A percentile compares a stretch with the other conserved stretches of the same genome.
Conservation (phyloP, 2,888 invertebrate species). For the Ennomos erosarius region DNA sequence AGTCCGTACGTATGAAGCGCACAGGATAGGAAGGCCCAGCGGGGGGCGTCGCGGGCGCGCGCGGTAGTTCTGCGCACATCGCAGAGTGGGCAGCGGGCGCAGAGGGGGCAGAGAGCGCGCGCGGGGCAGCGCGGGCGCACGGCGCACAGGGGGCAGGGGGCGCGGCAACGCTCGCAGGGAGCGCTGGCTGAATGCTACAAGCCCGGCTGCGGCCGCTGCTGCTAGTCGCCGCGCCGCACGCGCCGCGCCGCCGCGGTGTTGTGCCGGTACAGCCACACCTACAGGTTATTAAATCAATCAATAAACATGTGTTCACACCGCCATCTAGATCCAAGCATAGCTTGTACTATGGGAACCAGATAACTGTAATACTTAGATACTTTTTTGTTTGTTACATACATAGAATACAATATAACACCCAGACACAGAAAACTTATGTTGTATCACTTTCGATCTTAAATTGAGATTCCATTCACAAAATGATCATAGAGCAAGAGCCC, state of each 20-base stretch:
- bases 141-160: slow-evolving; percentile 27
- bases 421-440: too few species aligned
- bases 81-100: slow-evolving; percentile 39
- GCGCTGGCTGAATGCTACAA: slow-evolving; percentile 73
- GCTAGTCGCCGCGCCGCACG: slow-evolving; percentile 87
- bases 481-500: too few species aligned
- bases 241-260: slow-evolving; percentile 82
- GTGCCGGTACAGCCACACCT: slow-evolving; percentile 81
- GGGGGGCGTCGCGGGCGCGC: slow-evolving; percentile 34
- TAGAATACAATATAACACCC: too few species aligned
- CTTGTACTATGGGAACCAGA: too few species aligned
- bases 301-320: too few species aligned
- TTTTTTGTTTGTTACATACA: too few species aligned
- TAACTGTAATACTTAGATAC: too few species aligned
- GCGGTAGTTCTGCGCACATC: slow-evolving; percentile 36
- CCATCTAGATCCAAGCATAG: too few species aligned
- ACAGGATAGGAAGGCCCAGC: slow-evolving; percentile 37
- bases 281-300: too few species aligned
- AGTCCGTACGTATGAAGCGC: slow-evolving; percentile 38
- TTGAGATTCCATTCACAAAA: too few species aligned
- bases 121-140: slow-evolving; percentile 17
- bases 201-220: slow-evolving; percentile 85
- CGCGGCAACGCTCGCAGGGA: slow-evolving; percentile 21
- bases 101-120: slow-evolving; percentile 29
- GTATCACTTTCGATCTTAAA: too few species aligned